phyloP scores from a whole-genome alignment of 2,888 invertebrate species.

The Torymus texanus region DNA sequence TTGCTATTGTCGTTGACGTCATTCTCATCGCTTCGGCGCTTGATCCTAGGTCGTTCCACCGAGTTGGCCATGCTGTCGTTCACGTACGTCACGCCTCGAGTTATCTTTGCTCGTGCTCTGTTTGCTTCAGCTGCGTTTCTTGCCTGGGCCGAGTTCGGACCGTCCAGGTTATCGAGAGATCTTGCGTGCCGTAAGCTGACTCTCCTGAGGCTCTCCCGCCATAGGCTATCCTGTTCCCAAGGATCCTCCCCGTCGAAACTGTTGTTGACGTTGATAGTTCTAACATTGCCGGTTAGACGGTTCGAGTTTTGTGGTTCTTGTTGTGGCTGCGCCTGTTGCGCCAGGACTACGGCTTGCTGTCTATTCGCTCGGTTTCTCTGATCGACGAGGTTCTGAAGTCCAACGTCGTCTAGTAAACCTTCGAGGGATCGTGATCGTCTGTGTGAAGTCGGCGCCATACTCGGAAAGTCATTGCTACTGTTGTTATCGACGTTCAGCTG shows the following conservation, averaged over 20 bases:
- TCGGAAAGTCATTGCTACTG: constrained; percentile 50
- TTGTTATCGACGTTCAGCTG: constrained; percentile 50
- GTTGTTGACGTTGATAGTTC: neutral
- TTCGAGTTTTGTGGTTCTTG: constrained; percentile 16
- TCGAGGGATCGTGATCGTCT: constrained; percentile 79
- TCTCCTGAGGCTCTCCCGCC: constrained; percentile 87
- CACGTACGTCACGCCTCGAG: constrained; percentile 86
- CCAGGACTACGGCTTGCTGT: constrained; percentile 18
- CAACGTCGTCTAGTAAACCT: constrained; percentile 78
- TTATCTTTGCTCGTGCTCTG: constrained; percentile 76
- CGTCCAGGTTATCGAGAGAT: constrained; percentile 88
- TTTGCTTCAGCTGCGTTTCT: constrained; percentile 45
- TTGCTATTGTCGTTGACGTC: constrained; percentile 33
- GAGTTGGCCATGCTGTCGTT: constrained; percentile 82
- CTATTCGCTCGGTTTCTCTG: constrained; percentile 66
- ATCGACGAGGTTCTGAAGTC: constrained; percentile 67
- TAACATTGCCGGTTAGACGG: neutral
- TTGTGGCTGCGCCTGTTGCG: constrained; percentile 47
- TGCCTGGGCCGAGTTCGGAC: constrained; percentile 69
- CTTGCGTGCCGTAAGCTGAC: constrained; percentile 89
- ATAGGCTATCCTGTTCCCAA: constrained; percentile 89
- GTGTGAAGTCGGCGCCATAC: constrained; percentile 67
- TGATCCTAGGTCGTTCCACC: constrained; percentile 67
- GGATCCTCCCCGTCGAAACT: constrained; percentile 77
- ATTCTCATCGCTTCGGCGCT: constrained; percentile 58